Percentiles rank a stretch among this genome's conserved stretches.
Conservation (phyloP, 2,797 vertebrate species). For the Tinamus major region DNA sequence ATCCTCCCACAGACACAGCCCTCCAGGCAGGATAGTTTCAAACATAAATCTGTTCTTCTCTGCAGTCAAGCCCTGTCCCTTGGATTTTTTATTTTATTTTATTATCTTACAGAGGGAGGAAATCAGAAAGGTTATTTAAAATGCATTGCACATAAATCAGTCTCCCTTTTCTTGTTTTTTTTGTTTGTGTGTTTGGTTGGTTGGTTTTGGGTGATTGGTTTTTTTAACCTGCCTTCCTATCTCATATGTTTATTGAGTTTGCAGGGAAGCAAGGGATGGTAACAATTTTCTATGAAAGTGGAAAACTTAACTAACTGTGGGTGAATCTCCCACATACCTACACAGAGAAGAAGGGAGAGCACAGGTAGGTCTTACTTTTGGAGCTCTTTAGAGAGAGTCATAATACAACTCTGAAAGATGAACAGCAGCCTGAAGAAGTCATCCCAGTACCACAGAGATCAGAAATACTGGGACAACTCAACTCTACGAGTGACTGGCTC, state of each 20-base stretch:
- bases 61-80: neutral
- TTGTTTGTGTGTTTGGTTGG: neutral
- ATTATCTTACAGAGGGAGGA: neutral
- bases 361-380: neutral
- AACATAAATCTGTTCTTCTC: neutral
- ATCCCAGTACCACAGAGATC: neutral
- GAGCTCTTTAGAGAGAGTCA: fast-evolving
- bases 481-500: too few species aligned
- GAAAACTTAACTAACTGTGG: neutral
- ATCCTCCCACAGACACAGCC: neutral
- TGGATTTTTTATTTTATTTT: neutral
- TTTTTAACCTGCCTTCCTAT: neutral
- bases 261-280: neutral
- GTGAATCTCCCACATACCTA: neutral
- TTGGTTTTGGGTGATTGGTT: too few species aligned
- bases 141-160: neutral
- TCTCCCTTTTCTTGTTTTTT: neutral
- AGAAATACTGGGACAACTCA: neutral
- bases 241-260: neutral
- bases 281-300: fast-evolving
- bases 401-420: neutral
- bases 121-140: neutral
- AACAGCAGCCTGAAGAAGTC: neutral
- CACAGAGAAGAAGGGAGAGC: neutral
- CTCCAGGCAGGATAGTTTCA: neutral